Conservation (phyloP, 2,113 vertebrate genomes). For the Phrynosoma blainvillii region DNA sequence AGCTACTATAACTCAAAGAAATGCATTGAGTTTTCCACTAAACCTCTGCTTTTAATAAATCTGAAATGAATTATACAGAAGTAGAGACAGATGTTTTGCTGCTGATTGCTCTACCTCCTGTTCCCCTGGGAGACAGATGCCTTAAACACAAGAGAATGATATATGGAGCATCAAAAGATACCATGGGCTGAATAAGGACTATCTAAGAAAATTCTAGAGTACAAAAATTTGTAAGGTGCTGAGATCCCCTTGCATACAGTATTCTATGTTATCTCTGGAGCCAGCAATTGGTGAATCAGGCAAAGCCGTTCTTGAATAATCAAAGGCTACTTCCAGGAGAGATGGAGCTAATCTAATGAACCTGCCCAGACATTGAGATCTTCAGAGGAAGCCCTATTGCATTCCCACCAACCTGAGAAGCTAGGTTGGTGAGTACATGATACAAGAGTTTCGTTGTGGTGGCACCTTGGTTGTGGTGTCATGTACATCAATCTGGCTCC, state of each 20-base stretch:
- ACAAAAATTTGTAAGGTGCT: too few relatives aligned
- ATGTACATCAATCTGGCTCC: too few relatives aligned
- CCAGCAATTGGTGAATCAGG: background rate
- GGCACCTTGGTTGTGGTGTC: too few relatives aligned
- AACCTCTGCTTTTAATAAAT: constrained; percentile 5
- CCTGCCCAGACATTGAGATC: too few relatives aligned
- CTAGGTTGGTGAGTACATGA: too few relatives aligned
- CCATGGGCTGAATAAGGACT: constrained; percentile 14
- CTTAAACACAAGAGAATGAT: background rate
- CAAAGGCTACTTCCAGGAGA: too few relatives aligned
- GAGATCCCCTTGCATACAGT: background rate
- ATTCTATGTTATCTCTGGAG: background rate
- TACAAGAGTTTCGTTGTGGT: too few relatives aligned
- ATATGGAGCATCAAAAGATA: background rate
- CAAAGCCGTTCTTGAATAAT: background rate
- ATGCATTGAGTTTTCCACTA: background rate
- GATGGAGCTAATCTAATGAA: too few relatives aligned
- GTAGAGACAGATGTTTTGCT: background rate
- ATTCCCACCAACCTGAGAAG: background rate
- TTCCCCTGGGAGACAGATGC: background rate
- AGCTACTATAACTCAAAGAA: background rate
- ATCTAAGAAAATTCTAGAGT: background rate
- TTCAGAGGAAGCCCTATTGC: background rate
- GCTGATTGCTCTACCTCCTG: background rate
- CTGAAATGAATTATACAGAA: constrained; percentile 12